These are phyloP conservation scores for Eulemur macaco DNA, from an alignment of 2,113 vertebrate species.

Conservation along the genomic window DNA sequence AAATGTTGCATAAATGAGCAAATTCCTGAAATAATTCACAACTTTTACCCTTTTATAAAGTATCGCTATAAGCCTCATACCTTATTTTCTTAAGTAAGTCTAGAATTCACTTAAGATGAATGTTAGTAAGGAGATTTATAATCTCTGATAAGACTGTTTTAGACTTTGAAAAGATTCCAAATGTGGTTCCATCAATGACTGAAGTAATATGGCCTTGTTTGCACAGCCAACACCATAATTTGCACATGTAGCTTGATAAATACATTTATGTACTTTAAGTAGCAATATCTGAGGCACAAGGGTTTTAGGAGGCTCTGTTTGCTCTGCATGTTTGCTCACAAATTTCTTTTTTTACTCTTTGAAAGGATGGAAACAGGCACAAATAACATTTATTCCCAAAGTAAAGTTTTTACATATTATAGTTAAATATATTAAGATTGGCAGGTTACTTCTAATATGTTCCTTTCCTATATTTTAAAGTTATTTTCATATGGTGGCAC, in stretches of 20 bases:
- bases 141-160: conserved; percentile 36
- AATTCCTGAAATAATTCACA: conserved; percentile 73
- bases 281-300: background rate
- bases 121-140: conserved; percentile 29
- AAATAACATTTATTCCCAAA: conserved; percentile 21
- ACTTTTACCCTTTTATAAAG: conserved; percentile 69
- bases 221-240: conserved; percentile 29
- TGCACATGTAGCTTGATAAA: background rate
- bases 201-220: conserved; percentile 19
- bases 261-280: background rate
- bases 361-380: conserved; percentile 31
- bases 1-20: conserved; percentile 74
- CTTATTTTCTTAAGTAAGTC: conserved; percentile 49
- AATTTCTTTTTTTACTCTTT: background rate
- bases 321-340: conserved; percentile 41
- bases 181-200: background rate
- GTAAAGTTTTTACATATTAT: background rate
- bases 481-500: background rate
- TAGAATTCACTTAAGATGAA: conserved; percentile 55
- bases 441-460: background rate
- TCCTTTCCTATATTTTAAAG: background rate
- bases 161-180: conserved; percentile 60
- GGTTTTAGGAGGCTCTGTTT: conserved; percentile 8
- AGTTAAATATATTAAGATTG: background rate
- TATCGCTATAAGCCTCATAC: conserved; percentile 37